Evolutionary conservation across 2,888 invertebrate species (phyloP).

Genomic region (Ypsolopha scabrella): DNA sequence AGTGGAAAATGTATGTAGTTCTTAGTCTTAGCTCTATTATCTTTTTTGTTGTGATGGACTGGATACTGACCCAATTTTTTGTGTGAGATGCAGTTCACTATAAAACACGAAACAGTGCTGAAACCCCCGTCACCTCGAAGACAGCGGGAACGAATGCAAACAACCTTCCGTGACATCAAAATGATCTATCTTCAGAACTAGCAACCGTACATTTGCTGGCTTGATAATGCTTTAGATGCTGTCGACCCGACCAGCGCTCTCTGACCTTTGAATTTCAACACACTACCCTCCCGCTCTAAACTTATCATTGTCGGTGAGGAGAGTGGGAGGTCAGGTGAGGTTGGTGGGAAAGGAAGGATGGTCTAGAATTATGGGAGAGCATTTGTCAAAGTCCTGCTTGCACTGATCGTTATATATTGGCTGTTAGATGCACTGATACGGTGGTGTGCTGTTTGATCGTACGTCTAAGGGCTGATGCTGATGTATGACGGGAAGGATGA

Average conservation of each 20-base stretch:
- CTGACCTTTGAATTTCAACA: slow-evolving; percentile 16
- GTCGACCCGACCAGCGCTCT: slow-evolving; percentile 20
- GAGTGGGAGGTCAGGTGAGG: slow-evolving; percentile 18
- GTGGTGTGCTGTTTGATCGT: neutral
- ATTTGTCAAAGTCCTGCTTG: slow-evolving; percentile 54
- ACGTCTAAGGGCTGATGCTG: neutral
- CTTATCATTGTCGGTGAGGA: slow-evolving; percentile 6
- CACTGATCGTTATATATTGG: slow-evolving; percentile 21
- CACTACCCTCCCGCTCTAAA: slow-evolving; percentile 6
- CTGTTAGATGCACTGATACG: slow-evolving; percentile 1
- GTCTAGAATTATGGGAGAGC: slow-evolving; percentile 39
- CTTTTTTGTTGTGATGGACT: too few species aligned
- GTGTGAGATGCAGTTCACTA: too few species aligned
- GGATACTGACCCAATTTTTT: too few species aligned
- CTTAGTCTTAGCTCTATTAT: too few species aligned
- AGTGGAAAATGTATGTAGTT: too few species aligned
- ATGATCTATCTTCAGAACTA: slow-evolving; percentile 13
- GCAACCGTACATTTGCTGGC: slow-evolving; percentile 36
- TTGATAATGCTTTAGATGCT: slow-evolving; percentile 42
- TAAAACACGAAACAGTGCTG: neutral
- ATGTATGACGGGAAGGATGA: neutral
- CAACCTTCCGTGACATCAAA: neutral
- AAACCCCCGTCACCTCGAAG: neutral
- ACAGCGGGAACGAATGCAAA: neutral
- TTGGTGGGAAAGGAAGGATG: slow-evolving; percentile 24